These are phyloP conservation scores for Tadarida brasiliensis DNA, from an alignment of 2,797 vertebrate genomes.

Conservation along the genomic window DNA sequence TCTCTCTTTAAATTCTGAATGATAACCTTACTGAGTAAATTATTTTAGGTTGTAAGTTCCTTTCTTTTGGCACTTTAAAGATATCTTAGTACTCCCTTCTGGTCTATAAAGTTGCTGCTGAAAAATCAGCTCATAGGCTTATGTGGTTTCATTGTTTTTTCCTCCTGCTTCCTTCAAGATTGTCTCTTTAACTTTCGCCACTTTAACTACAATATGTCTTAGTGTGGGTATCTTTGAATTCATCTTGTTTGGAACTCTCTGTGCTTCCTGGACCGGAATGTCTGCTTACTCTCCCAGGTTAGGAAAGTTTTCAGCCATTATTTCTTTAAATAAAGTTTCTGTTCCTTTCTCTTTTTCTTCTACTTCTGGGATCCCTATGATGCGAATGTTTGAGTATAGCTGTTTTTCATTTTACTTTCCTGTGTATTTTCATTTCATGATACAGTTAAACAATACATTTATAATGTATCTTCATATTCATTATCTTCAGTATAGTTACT, in stretches of 20 bases:
- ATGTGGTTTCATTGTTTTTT: neutral
- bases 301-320: neutral
- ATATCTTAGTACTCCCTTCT: neutral
- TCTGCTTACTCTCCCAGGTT: neutral
- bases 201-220: neutral
- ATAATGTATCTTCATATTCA: neutral
- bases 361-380: neutral
- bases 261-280: neutral
- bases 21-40: neutral
- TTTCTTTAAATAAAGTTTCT: neutral
- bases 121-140: neutral
- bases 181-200: neutral
- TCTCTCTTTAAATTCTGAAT: neutral
- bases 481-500: neutral
- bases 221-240: neutral
- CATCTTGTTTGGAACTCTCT: neutral
- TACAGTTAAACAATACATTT: constrained; percentile 1
- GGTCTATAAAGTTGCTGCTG: neutral
- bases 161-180: neutral
- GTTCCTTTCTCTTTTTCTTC: neutral
- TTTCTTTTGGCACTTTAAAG: neutral
- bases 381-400: neutral
- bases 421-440: constrained; percentile 29
- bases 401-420: constrained; percentile 42
- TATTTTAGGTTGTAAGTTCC: neutral